Evolutionary conservation across 2,797 vertebrate genomes (phyloP).

Genomic region (Lutjanus campechanus): DNA sequence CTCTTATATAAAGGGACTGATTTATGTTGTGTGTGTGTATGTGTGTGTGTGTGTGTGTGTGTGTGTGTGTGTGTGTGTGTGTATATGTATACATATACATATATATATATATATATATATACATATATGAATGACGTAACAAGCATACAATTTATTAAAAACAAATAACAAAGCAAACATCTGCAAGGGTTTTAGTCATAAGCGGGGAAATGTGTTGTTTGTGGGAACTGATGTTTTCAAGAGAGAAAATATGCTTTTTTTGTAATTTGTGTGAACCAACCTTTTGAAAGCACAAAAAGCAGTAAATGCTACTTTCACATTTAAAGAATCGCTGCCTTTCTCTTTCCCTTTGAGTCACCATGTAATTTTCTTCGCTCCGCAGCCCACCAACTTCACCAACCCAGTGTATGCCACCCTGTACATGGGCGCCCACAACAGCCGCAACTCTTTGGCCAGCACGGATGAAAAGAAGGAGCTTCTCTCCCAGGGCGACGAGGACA

Average conservation of each 20-base stretch:
- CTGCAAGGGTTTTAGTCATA: background rate
- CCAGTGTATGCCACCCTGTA: conserved; percentile 98
- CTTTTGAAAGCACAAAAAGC: conserved; percentile 68
- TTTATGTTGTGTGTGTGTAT: too few species aligned
- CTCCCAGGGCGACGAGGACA: conserved; percentile 93
- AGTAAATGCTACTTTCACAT: conserved; percentile 1
- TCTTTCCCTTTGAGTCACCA: conserved; percentile 14
- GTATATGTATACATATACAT: too few species aligned
- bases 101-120: too few species aligned
- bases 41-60: too few species aligned
- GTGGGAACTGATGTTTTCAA: background rate
- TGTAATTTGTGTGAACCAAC: background rate
- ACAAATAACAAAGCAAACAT: background rate
- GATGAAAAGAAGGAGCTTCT: conserved; percentile 98
- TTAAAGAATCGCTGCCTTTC: background rate
- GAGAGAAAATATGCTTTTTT: background rate
- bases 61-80: too few species aligned
- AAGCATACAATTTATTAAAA: background rate
- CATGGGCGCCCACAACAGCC: conserved; percentile 97
- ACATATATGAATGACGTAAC: too few species aligned
- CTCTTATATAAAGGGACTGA: too few species aligned
- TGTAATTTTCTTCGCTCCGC: conserved; percentile 68
- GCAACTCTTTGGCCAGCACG: conserved; percentile 97
- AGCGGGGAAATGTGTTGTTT: background rate
- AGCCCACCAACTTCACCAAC: conserved; percentile 99